These are phyloP conservation scores for Myiozetetes cayanensis DNA, from an alignment of 2,113 vertebrate genomes.

Conservation along the genomic window DNA sequence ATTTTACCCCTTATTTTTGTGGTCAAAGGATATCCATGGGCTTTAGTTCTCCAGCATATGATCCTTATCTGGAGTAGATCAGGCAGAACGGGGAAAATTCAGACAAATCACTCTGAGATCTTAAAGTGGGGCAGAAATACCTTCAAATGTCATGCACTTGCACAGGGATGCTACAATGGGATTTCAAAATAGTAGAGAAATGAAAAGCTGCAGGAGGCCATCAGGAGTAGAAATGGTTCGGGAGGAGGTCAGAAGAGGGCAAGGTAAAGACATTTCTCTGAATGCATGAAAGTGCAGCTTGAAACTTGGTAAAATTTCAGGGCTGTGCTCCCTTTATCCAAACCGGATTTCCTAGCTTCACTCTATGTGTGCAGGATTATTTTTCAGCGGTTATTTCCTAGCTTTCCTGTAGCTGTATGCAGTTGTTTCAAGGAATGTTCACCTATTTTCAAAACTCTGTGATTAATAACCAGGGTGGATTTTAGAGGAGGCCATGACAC, in stretches of 20 bases:
- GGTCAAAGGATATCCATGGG: accelerated
- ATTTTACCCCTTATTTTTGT: background rate
- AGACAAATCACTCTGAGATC: background rate
- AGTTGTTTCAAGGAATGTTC: background rate
- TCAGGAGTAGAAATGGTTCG: background rate
- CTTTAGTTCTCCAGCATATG: background rate
- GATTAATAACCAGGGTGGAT: background rate
- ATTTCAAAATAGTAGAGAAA: background rate
- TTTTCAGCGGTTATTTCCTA: background rate
- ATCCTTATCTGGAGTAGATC: background rate
- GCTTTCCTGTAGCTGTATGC: background rate
- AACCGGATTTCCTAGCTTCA: constrained; percentile 27
- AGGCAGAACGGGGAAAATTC: background rate
- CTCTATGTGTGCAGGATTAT: background rate
- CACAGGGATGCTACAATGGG: background rate
- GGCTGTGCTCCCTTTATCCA: constrained; percentile 11
- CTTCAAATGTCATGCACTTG: background rate
- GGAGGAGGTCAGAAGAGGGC: background rate
- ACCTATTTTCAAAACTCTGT: background rate
- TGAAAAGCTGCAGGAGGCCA: background rate
- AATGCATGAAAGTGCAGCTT: background rate
- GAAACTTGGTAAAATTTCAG: constrained; percentile 15
- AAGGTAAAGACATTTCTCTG: background rate
- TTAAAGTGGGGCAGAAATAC: background rate
- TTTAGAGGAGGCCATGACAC: background rate